Base-by-base conservation (phyloP, 2,797 vertebrate genomes). In the Tolypeutes matacus region DNA sequence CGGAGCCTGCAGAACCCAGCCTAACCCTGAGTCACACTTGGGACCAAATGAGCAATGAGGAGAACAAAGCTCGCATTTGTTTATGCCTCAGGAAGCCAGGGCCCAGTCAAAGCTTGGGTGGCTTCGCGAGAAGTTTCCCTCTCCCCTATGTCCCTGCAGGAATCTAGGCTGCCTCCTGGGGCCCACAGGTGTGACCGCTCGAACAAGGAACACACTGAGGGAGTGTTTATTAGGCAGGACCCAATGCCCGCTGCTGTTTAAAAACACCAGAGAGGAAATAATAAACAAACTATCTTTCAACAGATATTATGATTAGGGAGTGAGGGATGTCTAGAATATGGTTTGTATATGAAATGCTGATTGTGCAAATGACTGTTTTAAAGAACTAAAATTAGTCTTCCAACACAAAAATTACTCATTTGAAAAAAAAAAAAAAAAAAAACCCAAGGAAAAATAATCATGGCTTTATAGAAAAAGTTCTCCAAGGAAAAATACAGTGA, bases 11-110 rank as follows among this genome's bases (percentile, higher is more conserved):
- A 97, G 98, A 98, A 98, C 98, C 98, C 98, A 98, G 98, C 98
- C 98, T 98, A 98, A 98, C 96, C 98, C 98, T 98, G 98, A 99
- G 98, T 99, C 98, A 98, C 94, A 25, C 97, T 97, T 97, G 18
- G 53, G 97, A 98, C 98, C 97, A 98, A 98, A 98, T 97, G 97
- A 98, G 97, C 98, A 97, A 98, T 82, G 91, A n/a, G 96, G 97
- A 98, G 98, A 98, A 98, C 98, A 98, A 98, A 98, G 98, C 98
- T 98, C 97, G 93, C 97, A 96, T 98, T 98, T 98, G 98, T 98
- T 98, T 98, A 97, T 98, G 97, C 92, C 97, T 98, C 98, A 98
- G 98, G 98, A 98, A 98, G 98, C 97, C 97, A 97, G 97, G 96
- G 98, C 97, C 96, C 84, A 97, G 98, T 98, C 97, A 97, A 96